A percentile compares a stretch with the other conserved stretches of the same genome.
Conservation (phyloP, 2,888 invertebrate species). For the Hypercompe scribonia region DNA sequence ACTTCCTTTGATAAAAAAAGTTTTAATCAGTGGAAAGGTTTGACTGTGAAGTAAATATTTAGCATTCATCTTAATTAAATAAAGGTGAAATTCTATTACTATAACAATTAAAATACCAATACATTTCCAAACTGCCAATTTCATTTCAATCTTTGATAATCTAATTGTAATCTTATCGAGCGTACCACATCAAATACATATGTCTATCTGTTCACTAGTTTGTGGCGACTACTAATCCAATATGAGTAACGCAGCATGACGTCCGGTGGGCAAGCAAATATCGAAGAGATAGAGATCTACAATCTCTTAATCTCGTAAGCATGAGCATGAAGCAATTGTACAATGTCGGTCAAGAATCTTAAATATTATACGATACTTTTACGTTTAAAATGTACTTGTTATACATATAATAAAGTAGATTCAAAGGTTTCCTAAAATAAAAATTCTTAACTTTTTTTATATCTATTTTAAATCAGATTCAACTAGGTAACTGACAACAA, state of each 20-base stretch:
- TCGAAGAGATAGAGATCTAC: constrained; percentile 30
- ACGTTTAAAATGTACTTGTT: too few relatives aligned
- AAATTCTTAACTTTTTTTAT: not conserved
- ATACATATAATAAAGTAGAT: too few relatives aligned
- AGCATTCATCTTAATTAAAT: not conserved
- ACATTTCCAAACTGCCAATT: not conserved
- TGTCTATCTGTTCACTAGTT: constrained; percentile 6
- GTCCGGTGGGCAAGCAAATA: constrained; percentile 49
- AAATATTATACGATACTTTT: not conserved
- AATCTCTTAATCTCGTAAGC: not conserved
- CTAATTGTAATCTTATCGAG: not conserved
- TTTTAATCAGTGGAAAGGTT: too few relatives aligned
- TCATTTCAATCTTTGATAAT: not conserved
- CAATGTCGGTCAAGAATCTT: not conserved
- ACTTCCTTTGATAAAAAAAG: too few relatives aligned
- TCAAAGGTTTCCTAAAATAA: not conserved
- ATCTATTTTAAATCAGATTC: too few relatives aligned
- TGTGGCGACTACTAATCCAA: constrained; percentile 61
- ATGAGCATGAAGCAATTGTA: not conserved
- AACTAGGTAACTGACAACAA: too few relatives aligned
- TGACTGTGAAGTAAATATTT: too few relatives aligned
- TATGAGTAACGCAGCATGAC: constrained; percentile 65
- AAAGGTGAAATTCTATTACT: not conserved
- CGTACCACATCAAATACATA: not conserved
- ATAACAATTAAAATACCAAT: not conserved